Percentiles rank a stretch among this genome's conserved stretches.
Conservation (phyloP, 2,888 invertebrate species). For the Halictus ligatus region DNA sequence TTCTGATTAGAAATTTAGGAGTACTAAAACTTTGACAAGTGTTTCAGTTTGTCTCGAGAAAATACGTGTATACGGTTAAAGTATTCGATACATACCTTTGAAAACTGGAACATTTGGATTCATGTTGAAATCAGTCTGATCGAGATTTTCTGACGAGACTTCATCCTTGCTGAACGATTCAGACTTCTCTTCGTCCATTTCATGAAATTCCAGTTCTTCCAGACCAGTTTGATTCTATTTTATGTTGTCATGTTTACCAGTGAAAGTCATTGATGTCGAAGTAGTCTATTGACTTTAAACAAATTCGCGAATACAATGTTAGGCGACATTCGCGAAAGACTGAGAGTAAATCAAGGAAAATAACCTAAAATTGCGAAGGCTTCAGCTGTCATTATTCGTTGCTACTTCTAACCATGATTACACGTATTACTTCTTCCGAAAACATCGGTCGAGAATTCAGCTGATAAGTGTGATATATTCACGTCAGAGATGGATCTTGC, state of each 20-base stretch:
- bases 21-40: neutral
- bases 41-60: neutral
- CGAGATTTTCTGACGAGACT: neutral
- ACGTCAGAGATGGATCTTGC: neutral
- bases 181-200: slow-evolving; percentile 55
- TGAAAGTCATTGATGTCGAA: neutral
- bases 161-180: slow-evolving; percentile 9
- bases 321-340: slow-evolving; percentile 29
- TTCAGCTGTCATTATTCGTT: slow-evolving; percentile 46
- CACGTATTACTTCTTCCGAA: neutral
- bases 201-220: slow-evolving; percentile 28
- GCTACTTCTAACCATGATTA: slow-evolving; percentile 26
- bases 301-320: neutral
- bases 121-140: slow-evolving; percentile 11
- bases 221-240: slow-evolving; percentile 31
- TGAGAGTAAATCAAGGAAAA: slow-evolving; percentile 18
- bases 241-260: slow-evolving; percentile 18
- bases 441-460: slow-evolving; percentile 6
- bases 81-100: slow-evolving; percentile 41
- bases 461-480: neutral
- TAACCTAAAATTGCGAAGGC: slow-evolving; percentile 49
- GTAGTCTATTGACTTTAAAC: neutral
- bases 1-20: neutral
- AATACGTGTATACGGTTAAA: neutral
- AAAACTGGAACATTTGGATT: neutral